phyloP scores from a whole-genome alignment of 1,140 invertebrate genomes.

The Drosophila hydei region DNA sequence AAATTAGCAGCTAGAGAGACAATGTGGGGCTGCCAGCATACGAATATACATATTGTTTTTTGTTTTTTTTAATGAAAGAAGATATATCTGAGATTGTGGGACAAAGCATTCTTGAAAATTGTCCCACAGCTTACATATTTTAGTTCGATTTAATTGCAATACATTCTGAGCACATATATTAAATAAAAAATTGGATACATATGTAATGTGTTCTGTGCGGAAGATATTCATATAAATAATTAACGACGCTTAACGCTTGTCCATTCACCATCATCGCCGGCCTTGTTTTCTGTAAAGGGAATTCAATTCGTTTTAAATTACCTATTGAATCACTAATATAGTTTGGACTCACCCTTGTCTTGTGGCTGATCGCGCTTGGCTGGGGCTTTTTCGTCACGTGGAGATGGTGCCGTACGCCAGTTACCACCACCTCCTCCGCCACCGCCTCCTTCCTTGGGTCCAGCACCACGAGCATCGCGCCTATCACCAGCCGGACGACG shows the following conservation, averaged over 20 bases:
- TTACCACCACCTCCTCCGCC: constrained; percentile 56
- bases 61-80: constrained; percentile 14
- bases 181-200: constrained; percentile 29
- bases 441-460: constrained; percentile 54
- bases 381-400: constrained; percentile 72
- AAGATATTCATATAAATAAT: constrained; percentile 46
- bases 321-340: too few species aligned
- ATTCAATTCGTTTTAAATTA: too few species aligned
- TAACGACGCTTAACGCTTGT: constrained; percentile 81
- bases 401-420: constrained; percentile 74
- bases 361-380: constrained; percentile 68
- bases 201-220: constrained; percentile 54
- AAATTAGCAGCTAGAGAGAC: constrained; percentile 8
- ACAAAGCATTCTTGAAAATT: constrained; percentile 8
- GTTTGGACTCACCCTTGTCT: constrained; percentile 65
- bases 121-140: constrained; percentile 15
- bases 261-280: constrained; percentile 80
- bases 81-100: not conserved
- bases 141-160: constrained; percentile 43
- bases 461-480: constrained; percentile 63
- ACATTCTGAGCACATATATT: constrained; percentile 52
- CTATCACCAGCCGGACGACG: constrained; percentile 72
- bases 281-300: constrained; percentile 70
- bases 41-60: constrained; percentile 1
- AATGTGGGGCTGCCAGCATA: not conserved